phyloP scores from a whole-genome alignment of 1,140 invertebrate species.

The Drosophila watanabei region DNA sequence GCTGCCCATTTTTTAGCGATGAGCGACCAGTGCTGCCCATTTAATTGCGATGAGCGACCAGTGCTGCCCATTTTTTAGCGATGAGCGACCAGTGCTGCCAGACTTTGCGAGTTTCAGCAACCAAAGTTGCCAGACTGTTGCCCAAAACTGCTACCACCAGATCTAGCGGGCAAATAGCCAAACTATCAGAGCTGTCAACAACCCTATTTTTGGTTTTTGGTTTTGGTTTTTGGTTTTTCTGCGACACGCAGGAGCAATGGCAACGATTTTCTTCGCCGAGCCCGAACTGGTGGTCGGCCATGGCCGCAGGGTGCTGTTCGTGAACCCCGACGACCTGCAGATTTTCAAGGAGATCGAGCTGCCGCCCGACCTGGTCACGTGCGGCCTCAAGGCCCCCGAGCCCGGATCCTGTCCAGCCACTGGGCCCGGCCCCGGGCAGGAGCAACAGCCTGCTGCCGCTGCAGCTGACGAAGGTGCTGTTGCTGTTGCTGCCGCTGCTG shows the following conservation, averaged over 20 bases:
- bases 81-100: too few relatives aligned
- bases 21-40: too few relatives aligned
- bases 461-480: not conserved
- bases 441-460: slow-evolving; percentile 16
- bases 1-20: too few relatives aligned
- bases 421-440: slow-evolving; percentile 10
- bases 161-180: too few relatives aligned
- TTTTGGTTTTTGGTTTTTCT: too few relatives aligned
- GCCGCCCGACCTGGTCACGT: slow-evolving; percentile 65
- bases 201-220: too few relatives aligned
- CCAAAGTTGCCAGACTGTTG: too few relatives aligned
- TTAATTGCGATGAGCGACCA: too few relatives aligned
- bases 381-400: slow-evolving; percentile 52
- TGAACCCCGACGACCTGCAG: slow-evolving; percentile 81
- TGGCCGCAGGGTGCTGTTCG: slow-evolving; percentile 70
- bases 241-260: slow-evolving; percentile 44
- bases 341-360: slow-evolving; percentile 81
- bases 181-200: too few relatives aligned
- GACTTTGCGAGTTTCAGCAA: too few relatives aligned
- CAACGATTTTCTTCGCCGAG: slow-evolving; percentile 70
- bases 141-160: too few relatives aligned
- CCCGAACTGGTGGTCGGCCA: slow-evolving; percentile 74
- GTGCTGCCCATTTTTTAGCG: too few relatives aligned
- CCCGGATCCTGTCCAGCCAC: slow-evolving; percentile 8
- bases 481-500: not conserved